Percentiles rank a stretch among this genome's conserved stretches.
phyloP scores from a whole-genome alignment of 2,888 invertebrate genomes.

The Exocentrus adspersus region DNA sequence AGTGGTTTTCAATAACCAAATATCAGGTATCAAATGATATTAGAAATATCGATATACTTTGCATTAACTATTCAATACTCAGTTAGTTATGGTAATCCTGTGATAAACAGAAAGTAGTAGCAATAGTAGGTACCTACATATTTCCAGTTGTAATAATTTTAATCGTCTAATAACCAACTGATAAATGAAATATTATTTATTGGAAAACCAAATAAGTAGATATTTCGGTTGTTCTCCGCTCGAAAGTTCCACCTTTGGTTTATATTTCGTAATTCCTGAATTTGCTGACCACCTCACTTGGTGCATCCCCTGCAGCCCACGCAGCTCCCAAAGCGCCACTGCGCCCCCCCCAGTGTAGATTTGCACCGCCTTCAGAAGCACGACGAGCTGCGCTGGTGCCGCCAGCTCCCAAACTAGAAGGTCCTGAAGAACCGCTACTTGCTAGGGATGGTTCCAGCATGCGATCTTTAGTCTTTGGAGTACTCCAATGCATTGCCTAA shows the following conservation, averaged over 20 bases:
- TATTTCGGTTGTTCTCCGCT: no score
- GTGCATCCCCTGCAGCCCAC: conserved; percentile 76
- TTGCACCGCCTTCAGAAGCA: conserved; percentile 90
- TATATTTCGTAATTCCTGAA: conserved; percentile 94
- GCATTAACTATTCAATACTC: no score
- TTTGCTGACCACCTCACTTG: conserved; percentile 84
- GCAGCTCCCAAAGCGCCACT: conserved; percentile 63
- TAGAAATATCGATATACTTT: no score
- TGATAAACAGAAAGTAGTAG: no score
- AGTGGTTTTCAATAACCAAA: no score
- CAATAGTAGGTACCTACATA: no score
- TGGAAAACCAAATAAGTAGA: no score
- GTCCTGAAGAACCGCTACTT: conserved; percentile 67
- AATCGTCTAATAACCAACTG: no score
- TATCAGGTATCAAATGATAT: no score
- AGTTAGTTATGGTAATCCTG: no score
- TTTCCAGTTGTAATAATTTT: no score
- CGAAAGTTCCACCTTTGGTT: conserved; percentile 51
- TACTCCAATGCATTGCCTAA: conserved; percentile 93
- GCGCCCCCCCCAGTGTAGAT: conserved; percentile 72
- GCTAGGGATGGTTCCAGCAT: conserved; percentile 77
- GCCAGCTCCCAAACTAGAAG: conserved; percentile 68
- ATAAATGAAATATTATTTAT: no score
- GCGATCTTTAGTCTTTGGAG: conserved; percentile 88
- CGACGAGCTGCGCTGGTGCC: conserved; percentile 72